phyloP scores from a whole-genome alignment of 2,797 vertebrate genomes.

The Cygnus olor region DNA sequence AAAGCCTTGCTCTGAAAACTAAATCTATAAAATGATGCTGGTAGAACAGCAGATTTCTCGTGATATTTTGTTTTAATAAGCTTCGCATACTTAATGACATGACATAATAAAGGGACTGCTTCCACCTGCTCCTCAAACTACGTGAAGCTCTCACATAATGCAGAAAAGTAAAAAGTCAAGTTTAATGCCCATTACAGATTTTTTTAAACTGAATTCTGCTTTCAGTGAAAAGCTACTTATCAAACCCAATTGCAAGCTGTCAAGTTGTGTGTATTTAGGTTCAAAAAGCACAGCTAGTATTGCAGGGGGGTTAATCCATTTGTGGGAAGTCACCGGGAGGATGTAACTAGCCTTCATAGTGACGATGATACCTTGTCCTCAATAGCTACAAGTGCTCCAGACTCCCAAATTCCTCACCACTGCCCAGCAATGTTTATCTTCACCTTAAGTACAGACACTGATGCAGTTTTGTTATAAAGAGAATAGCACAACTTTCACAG shows the following conservation, averaged over 20 bases:
- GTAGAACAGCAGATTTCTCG: background rate
- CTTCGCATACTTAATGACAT: background rate
- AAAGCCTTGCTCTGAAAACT: background rate
- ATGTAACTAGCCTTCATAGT: background rate
- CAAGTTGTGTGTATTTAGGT: background rate
- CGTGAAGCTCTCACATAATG: background rate
- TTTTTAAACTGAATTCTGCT: background rate
- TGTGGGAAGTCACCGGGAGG: background rate
- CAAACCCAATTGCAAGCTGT: background rate
- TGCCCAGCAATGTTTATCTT: background rate
- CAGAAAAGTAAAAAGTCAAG: background rate
- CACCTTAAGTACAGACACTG: background rate
- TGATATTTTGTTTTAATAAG: background rate
- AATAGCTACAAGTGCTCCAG: background rate
- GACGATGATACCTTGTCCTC: background rate
- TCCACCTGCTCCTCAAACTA: background rate
- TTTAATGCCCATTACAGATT: background rate
- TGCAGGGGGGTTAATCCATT: background rate
- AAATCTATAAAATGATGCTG: background rate
- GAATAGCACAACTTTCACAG: background rate
- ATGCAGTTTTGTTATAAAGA: background rate
- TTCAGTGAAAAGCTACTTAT: background rate
- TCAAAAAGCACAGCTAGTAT: background rate
- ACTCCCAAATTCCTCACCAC: background rate
- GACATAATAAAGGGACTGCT: background rate